A percentile compares a stretch with the other conserved stretches of the same genome.
Conservation (phyloP, 2,888 invertebrate species). For the Rhagonycha lutea region DNA sequence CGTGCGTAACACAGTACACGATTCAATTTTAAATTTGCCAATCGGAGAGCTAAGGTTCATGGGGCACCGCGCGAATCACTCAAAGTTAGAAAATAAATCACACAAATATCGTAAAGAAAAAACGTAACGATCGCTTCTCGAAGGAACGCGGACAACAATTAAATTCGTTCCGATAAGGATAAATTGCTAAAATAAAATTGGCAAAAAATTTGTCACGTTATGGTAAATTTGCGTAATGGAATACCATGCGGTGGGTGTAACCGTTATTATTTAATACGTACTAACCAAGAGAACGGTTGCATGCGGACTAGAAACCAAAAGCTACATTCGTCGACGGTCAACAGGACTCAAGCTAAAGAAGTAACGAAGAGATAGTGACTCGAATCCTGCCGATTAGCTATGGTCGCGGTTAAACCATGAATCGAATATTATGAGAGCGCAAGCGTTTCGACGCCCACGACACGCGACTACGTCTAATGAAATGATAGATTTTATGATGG, state of each 20-base stretch:
- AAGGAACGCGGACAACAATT: not conserved
- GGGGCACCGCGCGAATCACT: not conserved
- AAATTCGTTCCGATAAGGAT: not conserved
- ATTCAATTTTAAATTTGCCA: constrained; percentile 39
- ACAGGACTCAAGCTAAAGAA: constrained; percentile 33
- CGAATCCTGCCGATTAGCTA: constrained; percentile 41
- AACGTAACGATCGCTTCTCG: not conserved
- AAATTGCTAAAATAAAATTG: not conserved
- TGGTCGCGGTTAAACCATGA: constrained; percentile 33
- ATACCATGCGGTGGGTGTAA: constrained; percentile 48
- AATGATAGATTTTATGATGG: constrained; percentile 27
- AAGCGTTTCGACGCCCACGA: constrained; percentile 51
- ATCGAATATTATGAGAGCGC: constrained; percentile 39
- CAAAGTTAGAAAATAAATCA: not conserved
- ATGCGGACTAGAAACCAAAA: constrained; percentile 46
- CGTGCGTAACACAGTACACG: constrained; percentile 42
- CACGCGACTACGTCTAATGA: constrained; percentile 43
- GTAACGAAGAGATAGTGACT: constrained; percentile 39
- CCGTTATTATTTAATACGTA: constrained; percentile 45
- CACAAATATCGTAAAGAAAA: not conserved
- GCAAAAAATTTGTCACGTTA: constrained; percentile 13
- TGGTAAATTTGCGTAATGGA: constrained; percentile 14
- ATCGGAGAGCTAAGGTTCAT: not conserved
- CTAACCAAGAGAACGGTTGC: constrained; percentile 47
- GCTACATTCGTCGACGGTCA: constrained; percentile 26